Percentiles rank a stretch among this genome's conserved stretches.
These are phyloP conservation scores for Brachypteracias leptosomus DNA, from an alignment of 2,113 vertebrate species.

Conservation along the genomic window DNA sequence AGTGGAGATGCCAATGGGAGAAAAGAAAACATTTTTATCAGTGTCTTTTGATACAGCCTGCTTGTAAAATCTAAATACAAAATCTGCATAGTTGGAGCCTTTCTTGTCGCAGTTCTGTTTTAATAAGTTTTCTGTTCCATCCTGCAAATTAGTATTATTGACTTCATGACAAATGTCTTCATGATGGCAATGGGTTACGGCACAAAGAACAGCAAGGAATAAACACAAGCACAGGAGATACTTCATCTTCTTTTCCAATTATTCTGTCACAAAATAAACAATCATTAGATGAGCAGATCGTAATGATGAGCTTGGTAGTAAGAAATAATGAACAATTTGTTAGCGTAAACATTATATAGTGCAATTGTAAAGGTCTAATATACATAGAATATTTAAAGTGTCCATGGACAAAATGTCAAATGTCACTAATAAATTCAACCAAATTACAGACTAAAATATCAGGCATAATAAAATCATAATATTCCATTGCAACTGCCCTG, in stretches of 20 bases:
- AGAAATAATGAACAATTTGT: constrained; percentile 4
- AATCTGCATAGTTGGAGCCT: constrained; percentile 72
- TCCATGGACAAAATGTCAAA: background rate
- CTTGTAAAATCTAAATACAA: constrained; percentile 82
- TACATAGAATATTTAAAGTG: background rate
- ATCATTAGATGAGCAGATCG: background rate
- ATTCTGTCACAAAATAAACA: constrained; percentile 54
- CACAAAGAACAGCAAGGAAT: constrained; percentile 36
- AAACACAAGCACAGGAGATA: constrained; percentile 1
- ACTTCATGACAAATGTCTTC: background rate
- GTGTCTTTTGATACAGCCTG: constrained; percentile 12
- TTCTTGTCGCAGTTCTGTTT: background rate
- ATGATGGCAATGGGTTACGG: background rate
- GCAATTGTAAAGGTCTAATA: background rate
- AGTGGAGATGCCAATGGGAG: constrained; percentile 82
- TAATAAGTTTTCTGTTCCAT: constrained; percentile 18
- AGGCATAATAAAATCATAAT: background rate
- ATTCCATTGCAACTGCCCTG: background rate
- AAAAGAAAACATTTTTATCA: constrained; percentile 82
- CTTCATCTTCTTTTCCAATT: constrained; percentile 64
- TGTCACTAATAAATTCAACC: background rate
- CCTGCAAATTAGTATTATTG: background rate
- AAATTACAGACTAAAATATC: background rate
- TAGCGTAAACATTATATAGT: background rate
- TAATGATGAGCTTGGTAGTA: background rate